Evolutionary conservation across 2,797 vertebrate species (phyloP).

Genomic region (Girardinus metallicus): DNA sequence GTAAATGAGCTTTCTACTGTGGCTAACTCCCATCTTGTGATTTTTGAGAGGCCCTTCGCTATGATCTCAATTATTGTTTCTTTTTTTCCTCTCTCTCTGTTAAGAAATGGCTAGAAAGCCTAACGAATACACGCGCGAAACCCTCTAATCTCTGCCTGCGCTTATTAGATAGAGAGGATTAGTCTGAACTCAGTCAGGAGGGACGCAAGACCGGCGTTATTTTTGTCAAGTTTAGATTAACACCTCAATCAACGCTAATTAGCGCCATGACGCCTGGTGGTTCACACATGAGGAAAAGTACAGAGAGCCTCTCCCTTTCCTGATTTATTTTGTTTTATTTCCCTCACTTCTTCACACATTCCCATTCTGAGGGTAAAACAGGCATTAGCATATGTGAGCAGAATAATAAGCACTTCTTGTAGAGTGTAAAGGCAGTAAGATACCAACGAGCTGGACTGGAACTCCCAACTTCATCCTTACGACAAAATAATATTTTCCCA

Average conservation of each 20-base stretch:
- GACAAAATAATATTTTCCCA: slow-evolving; percentile 17
- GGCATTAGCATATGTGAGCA: slow-evolving; percentile 60
- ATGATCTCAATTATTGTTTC: slow-evolving; percentile 50
- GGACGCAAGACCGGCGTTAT: slow-evolving; percentile 31
- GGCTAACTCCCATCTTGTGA: slow-evolving; percentile 42
- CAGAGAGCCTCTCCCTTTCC: slow-evolving; percentile 22
- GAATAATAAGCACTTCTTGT: slow-evolving; percentile 56
- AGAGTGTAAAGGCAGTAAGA: slow-evolving; percentile 5
- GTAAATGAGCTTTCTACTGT: slow-evolving; percentile 43
- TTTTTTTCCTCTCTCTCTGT: neutral
- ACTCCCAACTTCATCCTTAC: slow-evolving; percentile 13
- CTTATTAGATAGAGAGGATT: slow-evolving; percentile 38
- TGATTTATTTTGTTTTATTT: slow-evolving; percentile 24
- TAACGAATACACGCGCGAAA: slow-evolving; percentile 4
- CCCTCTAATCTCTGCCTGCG: slow-evolving; percentile 12
- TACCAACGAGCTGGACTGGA: slow-evolving; percentile 29
- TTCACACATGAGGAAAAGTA: slow-evolving; percentile 40
- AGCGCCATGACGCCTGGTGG: slow-evolving; percentile 47
- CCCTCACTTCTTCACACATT: slow-evolving; percentile 51
- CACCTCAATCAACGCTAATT: slow-evolving; percentile 73
- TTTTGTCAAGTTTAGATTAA: slow-evolving; percentile 66
- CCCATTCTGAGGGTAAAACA: slow-evolving; percentile 52
- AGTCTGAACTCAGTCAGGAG: slow-evolving; percentile 33
- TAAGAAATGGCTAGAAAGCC: slow-evolving; percentile 20
- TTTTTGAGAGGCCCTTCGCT: slow-evolving; percentile 44